phyloP scores from a whole-genome alignment of 2,888 invertebrate genomes.

The Smittia sp. region DNA sequence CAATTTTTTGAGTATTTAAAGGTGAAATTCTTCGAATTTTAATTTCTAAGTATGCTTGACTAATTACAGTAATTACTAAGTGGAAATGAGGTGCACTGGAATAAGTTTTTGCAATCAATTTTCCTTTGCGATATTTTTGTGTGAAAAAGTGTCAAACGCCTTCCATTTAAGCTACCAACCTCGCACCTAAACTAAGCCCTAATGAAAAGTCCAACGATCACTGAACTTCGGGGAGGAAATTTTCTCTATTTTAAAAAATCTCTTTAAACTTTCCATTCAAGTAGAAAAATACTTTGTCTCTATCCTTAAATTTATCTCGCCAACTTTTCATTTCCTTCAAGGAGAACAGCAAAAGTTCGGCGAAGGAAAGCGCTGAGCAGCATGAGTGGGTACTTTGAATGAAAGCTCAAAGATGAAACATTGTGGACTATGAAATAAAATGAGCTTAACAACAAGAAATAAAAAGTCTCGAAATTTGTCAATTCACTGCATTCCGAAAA shows the following conservation, averaged over 20 bases:
- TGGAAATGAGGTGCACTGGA: slow-evolving; percentile 37
- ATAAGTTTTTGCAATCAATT: slow-evolving; percentile 14
- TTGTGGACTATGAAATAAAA: too few relatives aligned
- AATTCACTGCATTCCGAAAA: too few relatives aligned
- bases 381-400: too few relatives aligned
- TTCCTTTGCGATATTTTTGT: neutral
- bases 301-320: neutral
- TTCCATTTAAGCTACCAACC: neutral
- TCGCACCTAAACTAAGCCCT: too few relatives aligned
- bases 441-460: too few relatives aligned
- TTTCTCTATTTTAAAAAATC: neutral
- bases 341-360: neutral
- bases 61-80: slow-evolving; percentile 32
- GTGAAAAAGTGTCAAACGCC: neutral
- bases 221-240: too few relatives aligned
- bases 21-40: slow-evolving; percentile 11
- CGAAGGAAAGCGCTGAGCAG: too few relatives aligned
- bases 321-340: neutral
- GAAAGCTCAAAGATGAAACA: too few relatives aligned
- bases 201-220: too few relatives aligned
- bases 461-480: too few relatives aligned
- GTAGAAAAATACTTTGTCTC: neutral
- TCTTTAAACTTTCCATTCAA: neutral
- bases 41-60: neutral
- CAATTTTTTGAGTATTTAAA: slow-evolving; percentile 27